phyloP scores from a whole-genome alignment of 2,888 invertebrate species.

The Hirudinaria manillensis region DNA sequence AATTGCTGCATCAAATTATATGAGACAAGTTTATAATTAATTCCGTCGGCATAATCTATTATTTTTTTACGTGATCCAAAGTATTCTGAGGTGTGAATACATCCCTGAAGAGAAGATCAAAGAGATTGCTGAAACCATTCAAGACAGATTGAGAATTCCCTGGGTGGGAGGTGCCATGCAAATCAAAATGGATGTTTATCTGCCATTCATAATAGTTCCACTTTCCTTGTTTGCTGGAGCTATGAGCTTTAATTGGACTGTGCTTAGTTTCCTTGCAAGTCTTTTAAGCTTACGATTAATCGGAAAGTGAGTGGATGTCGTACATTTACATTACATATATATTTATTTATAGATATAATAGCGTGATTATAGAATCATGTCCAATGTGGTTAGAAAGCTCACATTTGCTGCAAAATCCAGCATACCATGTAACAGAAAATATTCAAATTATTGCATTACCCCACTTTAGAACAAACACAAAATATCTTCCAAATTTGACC shows the following conservation, averaged over 20 bases:
- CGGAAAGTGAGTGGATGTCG: background rate
- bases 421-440: too few relatives aligned
- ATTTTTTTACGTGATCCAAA: background rate
- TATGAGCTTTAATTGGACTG: background rate
- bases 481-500: too few relatives aligned
- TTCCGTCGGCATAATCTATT: background rate
- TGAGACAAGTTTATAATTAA: background rate
- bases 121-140: constrained; percentile 41
- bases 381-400: too few relatives aligned
- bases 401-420: too few relatives aligned
- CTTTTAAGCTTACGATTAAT: background rate
- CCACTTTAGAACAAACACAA: too few relatives aligned
- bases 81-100: constrained; percentile 14
- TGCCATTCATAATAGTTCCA: constrained; percentile 36
- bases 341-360: too few relatives aligned
- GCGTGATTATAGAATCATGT: too few relatives aligned
- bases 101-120: constrained; percentile 26
- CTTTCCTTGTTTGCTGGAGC: background rate
- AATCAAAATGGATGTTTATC: constrained; percentile 43
- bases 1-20: background rate
- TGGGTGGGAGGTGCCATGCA: constrained; percentile 48
- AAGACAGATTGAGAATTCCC: constrained; percentile 49
- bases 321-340: background rate
- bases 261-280: background rate
- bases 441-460: too few relatives aligned